phyloP scores from a whole-genome alignment of 2,888 invertebrate genomes.

The Stictocephala bisonia region DNA sequence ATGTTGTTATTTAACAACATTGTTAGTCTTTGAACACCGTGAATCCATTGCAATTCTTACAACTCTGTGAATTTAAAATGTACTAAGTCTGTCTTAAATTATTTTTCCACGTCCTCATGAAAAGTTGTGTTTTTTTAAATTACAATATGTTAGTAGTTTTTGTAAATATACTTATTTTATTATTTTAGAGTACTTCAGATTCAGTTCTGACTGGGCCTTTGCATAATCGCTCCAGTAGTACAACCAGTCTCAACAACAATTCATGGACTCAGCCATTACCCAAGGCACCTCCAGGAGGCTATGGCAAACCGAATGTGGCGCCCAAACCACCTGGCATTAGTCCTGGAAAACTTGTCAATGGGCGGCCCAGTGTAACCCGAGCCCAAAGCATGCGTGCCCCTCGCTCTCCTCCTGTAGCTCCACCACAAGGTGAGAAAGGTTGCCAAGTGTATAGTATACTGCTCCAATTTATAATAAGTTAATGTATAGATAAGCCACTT shows the following conservation, averaged over 20 bases:
- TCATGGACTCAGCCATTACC: slow-evolving; percentile 65
- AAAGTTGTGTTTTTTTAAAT: no score
- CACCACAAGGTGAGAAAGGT: slow-evolving; percentile 59
- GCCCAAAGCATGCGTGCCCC: slow-evolving; percentile 89
- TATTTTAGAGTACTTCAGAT: slow-evolving; percentile 62
- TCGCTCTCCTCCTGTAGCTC: slow-evolving; percentile 73
- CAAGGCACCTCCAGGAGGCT: slow-evolving; percentile 44
- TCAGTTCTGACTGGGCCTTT: slow-evolving; percentile 44
- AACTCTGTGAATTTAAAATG: no score
- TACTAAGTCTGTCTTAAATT: no score
- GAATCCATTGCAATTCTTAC: no score
- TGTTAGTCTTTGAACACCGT: no score
- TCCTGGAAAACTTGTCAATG: slow-evolving; percentile 61
- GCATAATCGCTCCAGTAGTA: slow-evolving; percentile 45
- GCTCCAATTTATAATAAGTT: no score
- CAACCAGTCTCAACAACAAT: slow-evolving; percentile 43
- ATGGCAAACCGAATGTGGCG: slow-evolving; percentile 80
- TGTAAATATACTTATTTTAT: no score
- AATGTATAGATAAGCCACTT: no score
- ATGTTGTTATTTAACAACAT: no score
- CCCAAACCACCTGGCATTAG: slow-evolving; percentile 73
- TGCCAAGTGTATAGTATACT: no score
- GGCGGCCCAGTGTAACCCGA: slow-evolving; percentile 69
- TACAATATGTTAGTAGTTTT: no score
- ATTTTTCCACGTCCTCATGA: no score